These are phyloP conservation scores for Dermatophagoides farinae DNA, from an alignment of 1,140 invertebrate species.

Conservation along the genomic window DNA sequence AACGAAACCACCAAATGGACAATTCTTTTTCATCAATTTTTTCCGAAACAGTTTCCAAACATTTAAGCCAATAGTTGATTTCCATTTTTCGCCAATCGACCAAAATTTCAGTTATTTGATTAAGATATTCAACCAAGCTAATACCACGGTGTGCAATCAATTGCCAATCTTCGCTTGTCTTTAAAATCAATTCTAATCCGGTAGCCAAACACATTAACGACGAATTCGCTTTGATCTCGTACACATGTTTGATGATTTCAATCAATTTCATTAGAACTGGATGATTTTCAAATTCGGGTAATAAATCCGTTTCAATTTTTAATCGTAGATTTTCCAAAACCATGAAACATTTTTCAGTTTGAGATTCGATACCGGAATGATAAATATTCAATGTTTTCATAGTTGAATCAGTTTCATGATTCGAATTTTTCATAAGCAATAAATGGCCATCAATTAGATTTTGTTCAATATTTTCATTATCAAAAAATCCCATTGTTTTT, in stretches of 20 bases:
- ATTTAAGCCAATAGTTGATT: slow-evolving; percentile 34
- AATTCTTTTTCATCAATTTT: slow-evolving; percentile 13
- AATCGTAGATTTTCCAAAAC: slow-evolving; percentile 40
- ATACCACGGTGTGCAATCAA: slow-evolving; percentile 65
- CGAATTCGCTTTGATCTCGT: slow-evolving; percentile 51
- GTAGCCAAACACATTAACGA: slow-evolving; percentile 69
- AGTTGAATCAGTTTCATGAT: not conserved
- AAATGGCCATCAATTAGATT: slow-evolving; percentile 7
- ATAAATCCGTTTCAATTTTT: slow-evolving; percentile 10
- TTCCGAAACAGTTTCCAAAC: slow-evolving; percentile 17
- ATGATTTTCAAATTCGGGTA: slow-evolving; percentile 13
- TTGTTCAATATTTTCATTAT: not conserved
- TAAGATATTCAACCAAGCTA: slow-evolving; percentile 46
- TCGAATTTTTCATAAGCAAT: not conserved
- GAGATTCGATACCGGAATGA: slow-evolving; percentile 51
- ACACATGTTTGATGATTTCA: slow-evolving; percentile 15
- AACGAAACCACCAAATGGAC: slow-evolving; percentile 69
- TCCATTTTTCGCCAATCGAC: slow-evolving; percentile 80
- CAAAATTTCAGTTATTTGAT: slow-evolving; percentile 52
- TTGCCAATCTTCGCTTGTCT: slow-evolving; percentile 64
- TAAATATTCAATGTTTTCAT: slow-evolving; percentile 51
- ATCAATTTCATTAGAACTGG: slow-evolving; percentile 11
- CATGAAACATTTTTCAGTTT: slow-evolving; percentile 46
- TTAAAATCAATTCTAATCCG: slow-evolving; percentile 66
- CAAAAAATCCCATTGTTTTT: not conserved